Base-by-base conservation (phyloP, 2,888 invertebrate genomes). In the Tetramorium bicarinatum region DNA sequence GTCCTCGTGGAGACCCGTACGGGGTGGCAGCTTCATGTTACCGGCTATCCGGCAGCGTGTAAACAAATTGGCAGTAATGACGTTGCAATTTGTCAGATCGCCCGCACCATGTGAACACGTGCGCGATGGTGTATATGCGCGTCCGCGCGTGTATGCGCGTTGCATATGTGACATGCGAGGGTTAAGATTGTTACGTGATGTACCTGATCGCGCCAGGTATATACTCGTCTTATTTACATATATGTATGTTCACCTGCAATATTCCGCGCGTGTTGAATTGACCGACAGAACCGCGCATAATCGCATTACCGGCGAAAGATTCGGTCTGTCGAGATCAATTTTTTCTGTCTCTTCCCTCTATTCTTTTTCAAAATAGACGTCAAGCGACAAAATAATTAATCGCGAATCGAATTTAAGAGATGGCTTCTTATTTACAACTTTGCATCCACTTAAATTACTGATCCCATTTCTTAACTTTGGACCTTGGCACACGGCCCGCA, bases 1-100 rank as follows among this genome's bases (percentile, higher is more conserved):
- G 85, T 87, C 74, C 83, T 79, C 69, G 80, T 81, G 81, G 34
- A 77, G n/a, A 75, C 84, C n/a, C 85, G 77, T 52, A 74, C 81
- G 61, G 89, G 87, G 87, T 85, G 88, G 83, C 83, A 84, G 86
- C 88, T 83, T 87, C 88, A 86, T 90, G 90, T 92, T 91, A 86
- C 88, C 88, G 90, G 87, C 90, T 92, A 93, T 91, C 92, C 93
- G 91, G 89, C 89, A 87, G 91, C 92, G 90, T 93, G 92, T 93
- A 93, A 94, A 93, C 93, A 94, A 93, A 94, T 93, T 92, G 93
- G 92, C 92, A 92, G 92, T 93, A 93, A 94, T 93, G 93, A 93
- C 92, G 92, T 91, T 89, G 93, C 92, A 93, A 94, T 94, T 93
- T 94, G 93, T 94, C 93, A 93, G 92, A 93, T 93, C 89, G 91